Conservation (phyloP, 2,797 vertebrate species). For the Darevskia nairensis region DNA sequence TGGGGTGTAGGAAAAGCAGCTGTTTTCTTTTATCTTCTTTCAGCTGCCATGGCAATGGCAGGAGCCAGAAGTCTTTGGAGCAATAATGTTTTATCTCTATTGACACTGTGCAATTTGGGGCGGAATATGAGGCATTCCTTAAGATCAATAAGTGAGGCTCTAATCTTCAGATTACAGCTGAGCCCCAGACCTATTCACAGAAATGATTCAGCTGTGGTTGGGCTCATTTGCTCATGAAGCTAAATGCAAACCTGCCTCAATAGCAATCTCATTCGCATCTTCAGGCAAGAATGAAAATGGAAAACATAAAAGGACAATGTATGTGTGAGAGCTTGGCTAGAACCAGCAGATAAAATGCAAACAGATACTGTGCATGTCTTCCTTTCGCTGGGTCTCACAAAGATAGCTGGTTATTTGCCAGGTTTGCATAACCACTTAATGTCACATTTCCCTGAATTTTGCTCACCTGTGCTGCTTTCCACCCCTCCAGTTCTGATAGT, state of each 20-base stretch:
- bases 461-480: background rate
- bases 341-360: slow-evolving; percentile 22
- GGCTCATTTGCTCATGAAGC: slow-evolving; percentile 40
- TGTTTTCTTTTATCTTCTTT: slow-evolving; percentile 15
- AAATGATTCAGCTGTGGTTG: slow-evolving; percentile 40
- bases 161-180: slow-evolving; percentile 56
- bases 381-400: background rate
- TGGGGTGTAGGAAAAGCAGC: background rate
- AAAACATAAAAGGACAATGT: background rate
- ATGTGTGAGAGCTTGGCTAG: background rate
- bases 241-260: slow-evolving; percentile 41
- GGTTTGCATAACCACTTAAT: background rate
- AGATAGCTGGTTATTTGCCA: background rate
- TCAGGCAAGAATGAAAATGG: background rate
- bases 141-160: slow-evolving; percentile 34
- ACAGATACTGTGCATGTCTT: background rate
- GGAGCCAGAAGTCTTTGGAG: slow-evolving; percentile 19
- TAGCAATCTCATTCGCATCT: slow-evolving; percentile 20
- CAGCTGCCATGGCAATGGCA: background rate
- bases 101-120: slow-evolving; percentile 48
- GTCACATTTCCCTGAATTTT: background rate
- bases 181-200: slow-evolving; percentile 31
- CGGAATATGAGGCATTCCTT: slow-evolving; percentile 55
- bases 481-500: background rate
- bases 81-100: slow-evolving; percentile 42